Percentiles rank a stretch among this genome's conserved stretches.
Evolutionary conservation across 2,113 vertebrate genomes (phyloP).

Genomic region (Podocnemis expansa): DNA sequence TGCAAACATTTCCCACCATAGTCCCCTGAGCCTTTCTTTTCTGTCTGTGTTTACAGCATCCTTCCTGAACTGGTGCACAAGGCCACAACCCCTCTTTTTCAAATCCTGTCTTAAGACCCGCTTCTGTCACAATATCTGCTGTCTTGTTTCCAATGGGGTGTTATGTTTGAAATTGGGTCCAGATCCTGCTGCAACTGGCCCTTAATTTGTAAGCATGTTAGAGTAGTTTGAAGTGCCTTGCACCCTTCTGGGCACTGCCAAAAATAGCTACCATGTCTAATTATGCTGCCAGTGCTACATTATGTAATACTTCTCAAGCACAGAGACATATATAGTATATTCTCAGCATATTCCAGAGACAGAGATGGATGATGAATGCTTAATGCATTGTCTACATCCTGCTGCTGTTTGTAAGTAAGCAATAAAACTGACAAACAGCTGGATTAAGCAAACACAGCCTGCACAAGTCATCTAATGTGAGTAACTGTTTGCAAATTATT

Average conservation of each 20-base stretch:
- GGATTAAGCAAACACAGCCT: constrained; percentile 60
- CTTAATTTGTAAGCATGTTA: fast-evolving
- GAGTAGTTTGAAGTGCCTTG: fast-evolving
- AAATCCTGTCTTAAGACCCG: not conserved
- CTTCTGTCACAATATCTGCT: not conserved
- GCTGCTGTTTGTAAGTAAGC: constrained; percentile 64
- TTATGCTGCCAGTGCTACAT: constrained; percentile 11
- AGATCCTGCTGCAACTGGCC: not conserved
- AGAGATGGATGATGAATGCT: constrained; percentile 51
- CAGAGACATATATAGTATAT: constrained; percentile 30
- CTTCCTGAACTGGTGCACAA: not conserved
- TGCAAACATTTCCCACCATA: not conserved
- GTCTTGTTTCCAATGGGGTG: fast-evolving
- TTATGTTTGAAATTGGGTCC: fast-evolving
- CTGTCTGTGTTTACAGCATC: not conserved
- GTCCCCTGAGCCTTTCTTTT: not conserved
- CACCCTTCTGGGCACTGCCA: not conserved
- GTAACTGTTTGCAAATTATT: constrained; percentile 66
- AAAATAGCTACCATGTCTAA: not conserved
- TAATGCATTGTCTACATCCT: constrained; percentile 51
- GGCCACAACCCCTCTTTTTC: fast-evolving
- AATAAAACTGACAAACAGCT: constrained; percentile 67
- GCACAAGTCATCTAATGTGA: constrained; percentile 59
- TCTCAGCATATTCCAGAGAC: not conserved
- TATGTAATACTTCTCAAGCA: not conserved